Percentiles rank a stretch among this genome's conserved stretches.
These are phyloP conservation scores for Aphelenchoides besseyi DNA, from an alignment of 1,140 invertebrate species.

Conservation along the genomic window DNA sequence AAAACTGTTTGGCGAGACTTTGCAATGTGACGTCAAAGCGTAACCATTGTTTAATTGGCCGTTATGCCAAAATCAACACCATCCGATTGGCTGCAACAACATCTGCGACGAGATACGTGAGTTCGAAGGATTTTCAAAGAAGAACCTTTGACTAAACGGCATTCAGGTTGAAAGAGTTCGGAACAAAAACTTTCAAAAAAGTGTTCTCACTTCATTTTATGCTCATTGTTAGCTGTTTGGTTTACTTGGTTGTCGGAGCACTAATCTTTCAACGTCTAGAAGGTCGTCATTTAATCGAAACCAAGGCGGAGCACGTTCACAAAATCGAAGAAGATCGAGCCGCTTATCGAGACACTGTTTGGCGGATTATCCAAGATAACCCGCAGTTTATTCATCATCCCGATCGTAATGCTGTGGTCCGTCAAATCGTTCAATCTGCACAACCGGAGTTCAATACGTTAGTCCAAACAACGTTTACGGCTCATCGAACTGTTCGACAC, in stretches of 20 bases:
- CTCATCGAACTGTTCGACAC: constrained; percentile 40
- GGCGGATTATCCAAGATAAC: constrained; percentile 34
- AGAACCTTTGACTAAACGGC: constrained; percentile 3
- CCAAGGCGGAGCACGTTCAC: constrained; percentile 43
- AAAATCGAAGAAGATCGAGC: constrained; percentile 37
- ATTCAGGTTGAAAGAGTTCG: constrained; percentile 29
- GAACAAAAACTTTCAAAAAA: constrained; percentile 22
- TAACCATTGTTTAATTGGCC: not conserved
- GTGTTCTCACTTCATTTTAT: constrained; percentile 53
- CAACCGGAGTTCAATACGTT: constrained; percentile 36
- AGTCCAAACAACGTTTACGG: constrained; percentile 22
- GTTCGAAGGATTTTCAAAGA: not conserved
- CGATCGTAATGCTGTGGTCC: constrained; percentile 15
- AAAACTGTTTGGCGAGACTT: too few species aligned
- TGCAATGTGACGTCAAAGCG: not conserved
- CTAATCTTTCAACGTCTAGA: constrained; percentile 53
- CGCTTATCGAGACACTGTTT: constrained; percentile 47
- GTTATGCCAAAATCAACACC: not conserved
- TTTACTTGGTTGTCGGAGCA: constrained; percentile 54
- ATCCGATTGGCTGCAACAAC: constrained; percentile 6
- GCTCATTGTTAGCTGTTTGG: constrained; percentile 45
- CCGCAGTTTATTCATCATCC: constrained; percentile 20
- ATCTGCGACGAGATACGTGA: not conserved
- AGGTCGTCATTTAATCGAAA: constrained; percentile 45
- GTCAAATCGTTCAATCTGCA: constrained; percentile 27